Evolutionary conservation across 2,113 vertebrate species (phyloP).

Genomic region (Brienomyrus longianalis): DNA sequence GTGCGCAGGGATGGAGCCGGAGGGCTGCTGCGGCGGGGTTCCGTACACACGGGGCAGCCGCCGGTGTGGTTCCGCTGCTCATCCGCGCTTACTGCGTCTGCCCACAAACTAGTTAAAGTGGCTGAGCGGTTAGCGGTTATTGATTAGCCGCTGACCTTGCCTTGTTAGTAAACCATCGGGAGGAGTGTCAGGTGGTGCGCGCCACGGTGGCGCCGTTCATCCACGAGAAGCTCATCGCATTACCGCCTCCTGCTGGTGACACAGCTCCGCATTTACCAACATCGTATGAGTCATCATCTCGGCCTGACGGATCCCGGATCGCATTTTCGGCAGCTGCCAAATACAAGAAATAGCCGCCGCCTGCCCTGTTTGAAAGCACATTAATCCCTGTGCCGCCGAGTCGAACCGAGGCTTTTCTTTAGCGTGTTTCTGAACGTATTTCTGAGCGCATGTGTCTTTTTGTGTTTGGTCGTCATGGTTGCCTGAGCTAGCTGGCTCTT

Average conservation of each 20-base stretch:
- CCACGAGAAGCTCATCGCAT: neutral
- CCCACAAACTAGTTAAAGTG: neutral
- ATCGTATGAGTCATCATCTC: neutral
- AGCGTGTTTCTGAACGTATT: neutral
- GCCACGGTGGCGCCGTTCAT: neutral
- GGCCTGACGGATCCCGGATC: neutral
- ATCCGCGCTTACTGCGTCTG: neutral
- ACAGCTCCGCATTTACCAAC: neutral
- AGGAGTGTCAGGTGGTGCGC: neutral
- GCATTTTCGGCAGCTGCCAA: neutral
- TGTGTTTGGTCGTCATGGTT: neutral
- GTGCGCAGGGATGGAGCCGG: neutral
- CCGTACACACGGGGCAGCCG: neutral
- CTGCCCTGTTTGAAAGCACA: neutral
- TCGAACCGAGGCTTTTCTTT: neutral
- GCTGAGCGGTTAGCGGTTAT: neutral
- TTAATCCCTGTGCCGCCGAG: neutral
- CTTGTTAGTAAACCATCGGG: neutral
- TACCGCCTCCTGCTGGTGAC: neutral
- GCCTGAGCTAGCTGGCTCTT: constrained; percentile 15
- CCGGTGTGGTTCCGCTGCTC: neutral
- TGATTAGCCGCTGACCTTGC: neutral
- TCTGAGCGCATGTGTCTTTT: neutral
- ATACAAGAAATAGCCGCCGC: neutral
- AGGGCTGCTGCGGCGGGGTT: neutral